These are phyloP conservation scores for Caenorhabditis briggsae DNA, from an alignment of 1,140 invertebrate species.

Conservation along the genomic window DNA sequence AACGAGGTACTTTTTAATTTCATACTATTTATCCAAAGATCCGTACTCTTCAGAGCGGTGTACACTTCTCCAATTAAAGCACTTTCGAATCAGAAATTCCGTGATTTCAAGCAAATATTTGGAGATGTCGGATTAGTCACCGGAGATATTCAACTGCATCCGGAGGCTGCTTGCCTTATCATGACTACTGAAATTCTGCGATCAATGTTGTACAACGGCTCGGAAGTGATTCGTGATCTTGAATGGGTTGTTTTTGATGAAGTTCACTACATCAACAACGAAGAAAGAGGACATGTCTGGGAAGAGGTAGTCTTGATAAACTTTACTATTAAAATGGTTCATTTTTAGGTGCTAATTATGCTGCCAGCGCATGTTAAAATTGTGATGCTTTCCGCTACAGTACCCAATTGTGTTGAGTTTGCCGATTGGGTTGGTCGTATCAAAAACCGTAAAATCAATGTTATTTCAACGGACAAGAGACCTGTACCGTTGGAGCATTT, in stretches of 20 bases:
- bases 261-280: conserved; percentile 98
- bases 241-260: conserved; percentile 99
- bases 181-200: conserved; percentile 99
- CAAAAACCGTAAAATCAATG: conserved; percentile 92
- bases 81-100: conserved; percentile 97
- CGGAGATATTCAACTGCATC: conserved; percentile 95
- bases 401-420: conserved; percentile 95
- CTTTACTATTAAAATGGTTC: background rate
- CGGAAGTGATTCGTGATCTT: conserved; percentile 92
- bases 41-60: conserved; percentile 84
- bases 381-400: conserved; percentile 96
- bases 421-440: conserved; percentile 96
- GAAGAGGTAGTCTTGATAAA: conserved; percentile 85
- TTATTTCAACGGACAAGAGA: conserved; percentile 91
- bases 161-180: conserved; percentile 92
- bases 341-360: conserved; percentile 84
- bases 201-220: conserved; percentile 95
- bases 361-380: conserved; percentile 93
- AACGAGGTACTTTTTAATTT: conserved; percentile 82
- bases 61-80: conserved; percentile 99
- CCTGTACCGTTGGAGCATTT: conserved; percentile 96
- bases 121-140: conserved; percentile 94
- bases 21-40: background rate
- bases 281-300: conserved; percentile 98
- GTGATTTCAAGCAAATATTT: conserved; percentile 88